Conservation (phyloP, 2,113 vertebrate species). For the Petromus typicus region DNA sequence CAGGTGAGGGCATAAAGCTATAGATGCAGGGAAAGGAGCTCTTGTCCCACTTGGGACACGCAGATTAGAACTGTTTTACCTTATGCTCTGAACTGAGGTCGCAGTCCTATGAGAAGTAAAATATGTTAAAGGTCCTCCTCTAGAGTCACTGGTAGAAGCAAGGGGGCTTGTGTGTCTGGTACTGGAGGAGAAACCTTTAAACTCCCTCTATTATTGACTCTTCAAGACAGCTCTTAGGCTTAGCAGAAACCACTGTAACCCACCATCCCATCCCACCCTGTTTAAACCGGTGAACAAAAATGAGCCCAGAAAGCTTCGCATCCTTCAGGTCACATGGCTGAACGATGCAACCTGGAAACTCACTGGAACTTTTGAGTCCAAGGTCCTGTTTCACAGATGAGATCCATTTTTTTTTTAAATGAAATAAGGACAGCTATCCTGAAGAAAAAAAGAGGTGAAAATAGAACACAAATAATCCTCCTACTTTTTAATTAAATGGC, state of each 20-base stretch:
- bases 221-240: not conserved
- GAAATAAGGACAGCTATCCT: conserved; percentile 8
- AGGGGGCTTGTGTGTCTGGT: too few species aligned
- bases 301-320: not conserved
- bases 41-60: not conserved
- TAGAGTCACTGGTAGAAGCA: not conserved
- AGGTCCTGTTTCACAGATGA: not conserved
- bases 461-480: not conserved
- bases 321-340: not conserved
- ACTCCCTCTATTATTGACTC: not conserved
- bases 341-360: not conserved
- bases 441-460: conserved; percentile 30
- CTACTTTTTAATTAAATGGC: conserved; percentile 60
- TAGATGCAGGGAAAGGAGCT: not conserved
- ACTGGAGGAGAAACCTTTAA: not conserved
- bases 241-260: too few species aligned
- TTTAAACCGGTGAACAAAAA: not conserved
- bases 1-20: not conserved
- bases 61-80: not conserved
- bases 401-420: not conserved
- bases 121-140: not conserved
- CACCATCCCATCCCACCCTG: too few species aligned
- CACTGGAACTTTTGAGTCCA: not conserved
- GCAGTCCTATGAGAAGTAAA: not conserved
- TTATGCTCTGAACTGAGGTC: not conserved